Base-by-base conservation (phyloP, 2,113 vertebrate genomes). In the Coreoperca whiteheadi region DNA sequence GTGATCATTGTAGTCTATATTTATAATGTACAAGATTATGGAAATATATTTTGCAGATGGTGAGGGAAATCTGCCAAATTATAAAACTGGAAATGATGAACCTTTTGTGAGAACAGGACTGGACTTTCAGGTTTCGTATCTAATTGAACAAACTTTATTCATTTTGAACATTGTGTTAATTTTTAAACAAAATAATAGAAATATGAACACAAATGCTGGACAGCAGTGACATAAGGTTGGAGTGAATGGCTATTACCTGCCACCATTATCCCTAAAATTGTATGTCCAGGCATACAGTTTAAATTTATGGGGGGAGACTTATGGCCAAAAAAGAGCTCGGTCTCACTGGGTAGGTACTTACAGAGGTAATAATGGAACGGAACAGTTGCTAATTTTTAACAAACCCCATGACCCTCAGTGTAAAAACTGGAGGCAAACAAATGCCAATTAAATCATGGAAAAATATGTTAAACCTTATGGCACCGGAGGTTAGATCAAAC, bases 381-480 rank as follows among this genome's bases (percentile, higher is more conserved):
- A 85, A 83, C 56, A 46, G 48, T 78, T 74, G 8, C 60, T 79
- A 71, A 83, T 85, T 87, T 84, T 75, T 41, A 66, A 73, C 43
- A 72, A 88, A 90, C 74, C 67, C 71, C n/a, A 64, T 72, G 65
- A 90, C 68, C 74, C 60, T 66, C 37, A 65, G 67, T 77, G 54
- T 82, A 71, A 88, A 82, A 89, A 63, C 57, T 68, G 28, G 53
- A 75, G 74, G 78, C 34, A 84, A 86, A 91, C 54, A 82, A 79
- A 84, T 70, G 79, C 23, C 74, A 81, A 81, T 86, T 83, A 90
- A 91, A 83, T 81, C 71, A 83, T 78, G 83, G 80, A 90, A 89
- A 87, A 87, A 77, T 82, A 54, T 74, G 46, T 79, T 10, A 71
- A 86, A 86, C 61, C 74, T 71, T 92, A 64, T 74, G 73, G 74